A percentile compares a stretch with the other conserved stretches of the same genome.
phyloP scores from a whole-genome alignment of 2,113 vertebrate species.

The Todiramphus saurophagus region DNA sequence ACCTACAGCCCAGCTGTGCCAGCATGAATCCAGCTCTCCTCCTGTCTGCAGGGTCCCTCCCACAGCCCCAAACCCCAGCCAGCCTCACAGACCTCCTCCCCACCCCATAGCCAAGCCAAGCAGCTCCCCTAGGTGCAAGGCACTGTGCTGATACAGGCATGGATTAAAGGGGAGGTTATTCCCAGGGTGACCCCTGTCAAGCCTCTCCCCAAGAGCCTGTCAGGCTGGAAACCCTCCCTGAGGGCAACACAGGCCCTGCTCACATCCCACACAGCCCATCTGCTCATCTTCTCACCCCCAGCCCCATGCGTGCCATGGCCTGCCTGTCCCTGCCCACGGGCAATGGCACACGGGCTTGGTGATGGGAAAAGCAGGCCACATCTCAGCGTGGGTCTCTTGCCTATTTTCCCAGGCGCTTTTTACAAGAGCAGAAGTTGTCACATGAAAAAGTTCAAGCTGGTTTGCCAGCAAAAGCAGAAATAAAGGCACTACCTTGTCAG shows the following conservation, averaged over 20 bases:
- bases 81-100: background rate
- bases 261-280: slow-evolving; percentile 40
- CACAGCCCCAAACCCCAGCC: background rate
- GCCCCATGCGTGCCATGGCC: background rate
- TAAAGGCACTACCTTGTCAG: background rate
- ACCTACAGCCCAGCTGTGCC: background rate
- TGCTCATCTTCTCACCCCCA: background rate
- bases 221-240: background rate
- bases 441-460: slow-evolving; percentile 30
- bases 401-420: slow-evolving; percentile 49
- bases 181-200: slow-evolving; percentile 8
- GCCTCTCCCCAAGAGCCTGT: background rate
- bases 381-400: slow-evolving; percentile 65
- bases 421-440: background rate
- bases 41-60: background rate
- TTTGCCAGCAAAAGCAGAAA: background rate
- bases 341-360: background rate
- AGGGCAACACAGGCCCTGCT: accelerated
- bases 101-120: background rate
- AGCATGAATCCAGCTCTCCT: background rate
- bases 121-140: background rate
- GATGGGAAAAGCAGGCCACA: slow-evolving; percentile 52
- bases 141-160: background rate
- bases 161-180: accelerated
- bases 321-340: slow-evolving; percentile 31